These are phyloP conservation scores for Melanerpes aurifrons DNA, from an alignment of 2,113 vertebrate genomes.

Conservation along the genomic window DNA sequence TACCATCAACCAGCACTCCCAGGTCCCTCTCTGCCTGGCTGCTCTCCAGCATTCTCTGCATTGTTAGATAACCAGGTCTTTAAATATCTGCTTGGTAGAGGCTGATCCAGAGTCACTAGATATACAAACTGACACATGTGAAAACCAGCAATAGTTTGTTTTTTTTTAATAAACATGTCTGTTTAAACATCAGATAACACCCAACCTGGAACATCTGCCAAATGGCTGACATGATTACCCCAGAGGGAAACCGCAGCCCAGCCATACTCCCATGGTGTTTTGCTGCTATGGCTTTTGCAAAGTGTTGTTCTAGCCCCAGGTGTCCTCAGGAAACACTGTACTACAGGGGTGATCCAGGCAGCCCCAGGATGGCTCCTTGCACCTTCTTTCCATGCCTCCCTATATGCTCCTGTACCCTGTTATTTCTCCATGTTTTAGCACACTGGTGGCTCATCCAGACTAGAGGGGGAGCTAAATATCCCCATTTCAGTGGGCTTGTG, in stretches of 20 bases:
- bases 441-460: neutral
- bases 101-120: neutral
- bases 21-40: too few species aligned
- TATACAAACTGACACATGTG: rapidly evolving
- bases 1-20: too few species aligned
- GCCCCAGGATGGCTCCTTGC: neutral
- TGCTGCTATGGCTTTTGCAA: neutral
- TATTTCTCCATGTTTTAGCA: neutral
- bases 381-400: neutral
- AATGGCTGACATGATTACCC: rapidly evolving
- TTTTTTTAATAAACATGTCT: neutral
- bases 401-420: neutral
- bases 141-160: neutral
- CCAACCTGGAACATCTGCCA: neutral
- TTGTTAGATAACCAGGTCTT: neutral
- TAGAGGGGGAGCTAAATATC: neutral
- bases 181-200: neutral
- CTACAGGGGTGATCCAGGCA: neutral
- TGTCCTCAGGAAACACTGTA: rapidly evolving
- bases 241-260: neutral
- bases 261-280: rapidly evolving
- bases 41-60: neutral
- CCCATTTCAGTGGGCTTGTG: neutral
- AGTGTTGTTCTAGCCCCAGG: neutral
- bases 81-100: neutral